Percentiles rank a stretch among this genome's conserved stretches.
Conservation (phyloP, 2,797 vertebrate genomes). For the Enoplosus armatus region DNA sequence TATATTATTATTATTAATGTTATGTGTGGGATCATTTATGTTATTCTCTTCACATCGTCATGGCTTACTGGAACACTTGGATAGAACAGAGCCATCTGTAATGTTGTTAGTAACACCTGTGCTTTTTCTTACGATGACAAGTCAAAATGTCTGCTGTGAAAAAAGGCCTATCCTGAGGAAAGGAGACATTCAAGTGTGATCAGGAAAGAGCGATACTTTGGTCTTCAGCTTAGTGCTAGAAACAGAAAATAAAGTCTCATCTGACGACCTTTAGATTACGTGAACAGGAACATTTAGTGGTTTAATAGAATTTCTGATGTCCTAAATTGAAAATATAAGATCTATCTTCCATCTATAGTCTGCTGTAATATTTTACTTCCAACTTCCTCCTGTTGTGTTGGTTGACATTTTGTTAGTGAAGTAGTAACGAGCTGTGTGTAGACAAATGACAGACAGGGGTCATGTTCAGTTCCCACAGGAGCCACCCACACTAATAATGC, state of each 20-base stretch:
- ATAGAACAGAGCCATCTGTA: too few relatives aligned
- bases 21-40: background rate
- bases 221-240: too few relatives aligned
- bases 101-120: too few relatives aligned
- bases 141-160: too few relatives aligned
- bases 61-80: background rate
- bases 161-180: too few relatives aligned
- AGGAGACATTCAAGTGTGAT: too few relatives aligned
- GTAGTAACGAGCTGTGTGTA: background rate
- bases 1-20: background rate
- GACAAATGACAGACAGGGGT: background rate
- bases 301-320: background rate
- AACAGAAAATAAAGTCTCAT: background rate
- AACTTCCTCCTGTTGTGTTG: background rate
- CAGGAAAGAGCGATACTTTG: too few relatives aligned
- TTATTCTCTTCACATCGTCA: background rate
- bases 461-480: slow-evolving; percentile 6
- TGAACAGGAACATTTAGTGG: background rate
- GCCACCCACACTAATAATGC: background rate
- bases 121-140: too few relatives aligned
- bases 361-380: background rate
- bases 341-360: background rate
- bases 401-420: background rate
- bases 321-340: too few relatives aligned
- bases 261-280: background rate